Base-by-base conservation (phyloP, 2,888 invertebrate species). In the Panzeria rudis region DNA sequence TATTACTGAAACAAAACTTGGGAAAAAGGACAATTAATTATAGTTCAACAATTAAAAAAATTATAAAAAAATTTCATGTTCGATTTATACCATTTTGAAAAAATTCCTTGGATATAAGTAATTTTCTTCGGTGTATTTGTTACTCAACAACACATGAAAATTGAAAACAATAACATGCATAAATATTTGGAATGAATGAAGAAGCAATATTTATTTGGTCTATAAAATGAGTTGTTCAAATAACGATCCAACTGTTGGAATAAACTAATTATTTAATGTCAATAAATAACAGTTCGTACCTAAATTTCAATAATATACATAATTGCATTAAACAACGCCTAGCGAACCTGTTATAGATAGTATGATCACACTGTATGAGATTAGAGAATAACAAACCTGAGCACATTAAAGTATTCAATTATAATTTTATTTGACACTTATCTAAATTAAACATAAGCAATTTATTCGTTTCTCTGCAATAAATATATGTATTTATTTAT, bases 251-350 rank as follows among this genome's bases (percentile, higher is more conserved):
- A 52, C 3, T 52, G 13, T 52, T 23, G 13, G 6, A 52, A 23
- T 52, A 23, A 23, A n/a, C 52, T 52, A 4, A 68, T 15, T 73
- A 50, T 50, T 52, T 61, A 62, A 44, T 44, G 17, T n/a, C 52
- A 69, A 62, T 71, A 71, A 52, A 71, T 56, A 79, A 44, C 52
- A 78, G 25, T 8, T 54, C 29, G 15, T 41, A 54, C 71, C 54
- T 66, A 72, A 72, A 56, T 72, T 71, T 56, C 62, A 15, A 32
- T 32, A 32, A 54, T 54, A 23, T n/a, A n/a, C n/a, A n/a, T 15
- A 15, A 54, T 54, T 54, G 15, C 25, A 25, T 54, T 29, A 29
- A 29, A 4, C 29, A 54, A 25, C 15, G 2, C 1, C 25, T 15
- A 13, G 11, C 8, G 8, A 54, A 29, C 2, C 17, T 1, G 41